These are phyloP conservation scores for Motacilla tschutschensis DNA, from an alignment of 2,113 vertebrate species.

Conservation along the genomic window DNA sequence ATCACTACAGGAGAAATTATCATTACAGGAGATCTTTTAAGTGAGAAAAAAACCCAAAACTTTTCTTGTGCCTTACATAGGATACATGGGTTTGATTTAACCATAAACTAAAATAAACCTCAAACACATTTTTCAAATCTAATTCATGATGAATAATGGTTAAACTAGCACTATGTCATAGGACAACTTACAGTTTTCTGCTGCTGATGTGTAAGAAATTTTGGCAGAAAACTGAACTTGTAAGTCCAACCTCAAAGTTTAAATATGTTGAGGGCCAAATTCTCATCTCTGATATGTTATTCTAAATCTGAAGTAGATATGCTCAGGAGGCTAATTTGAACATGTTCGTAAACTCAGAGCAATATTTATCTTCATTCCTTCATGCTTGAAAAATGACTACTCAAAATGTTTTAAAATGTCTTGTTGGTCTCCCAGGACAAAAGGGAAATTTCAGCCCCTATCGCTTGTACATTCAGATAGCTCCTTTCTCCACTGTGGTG, in stretches of 20 bases:
- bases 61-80: background rate
- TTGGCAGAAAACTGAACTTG: background rate
- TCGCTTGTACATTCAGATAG: background rate
- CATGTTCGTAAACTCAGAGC: background rate
- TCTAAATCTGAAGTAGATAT: slow-evolving; percentile 24
- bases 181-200: background rate
- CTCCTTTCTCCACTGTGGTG: background rate
- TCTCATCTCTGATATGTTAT: slow-evolving; percentile 5
- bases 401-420: slow-evolving; percentile 14
- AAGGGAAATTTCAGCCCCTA: background rate
- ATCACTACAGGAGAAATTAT: background rate
- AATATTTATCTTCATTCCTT: slow-evolving; percentile 34
- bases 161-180: background rate
- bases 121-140: background rate
- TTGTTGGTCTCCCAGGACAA: background rate
- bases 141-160: background rate
- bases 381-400: background rate
- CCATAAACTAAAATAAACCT: background rate
- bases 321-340: slow-evolving; percentile 24
- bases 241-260: background rate
- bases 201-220: background rate
- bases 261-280: slow-evolving; percentile 5
- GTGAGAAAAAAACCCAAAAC: background rate
- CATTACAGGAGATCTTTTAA: background rate
- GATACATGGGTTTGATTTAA: background rate